Base-by-base conservation (phyloP, 2,797 vertebrate genomes). In the Schizopygopsis pylzovi region DNA sequence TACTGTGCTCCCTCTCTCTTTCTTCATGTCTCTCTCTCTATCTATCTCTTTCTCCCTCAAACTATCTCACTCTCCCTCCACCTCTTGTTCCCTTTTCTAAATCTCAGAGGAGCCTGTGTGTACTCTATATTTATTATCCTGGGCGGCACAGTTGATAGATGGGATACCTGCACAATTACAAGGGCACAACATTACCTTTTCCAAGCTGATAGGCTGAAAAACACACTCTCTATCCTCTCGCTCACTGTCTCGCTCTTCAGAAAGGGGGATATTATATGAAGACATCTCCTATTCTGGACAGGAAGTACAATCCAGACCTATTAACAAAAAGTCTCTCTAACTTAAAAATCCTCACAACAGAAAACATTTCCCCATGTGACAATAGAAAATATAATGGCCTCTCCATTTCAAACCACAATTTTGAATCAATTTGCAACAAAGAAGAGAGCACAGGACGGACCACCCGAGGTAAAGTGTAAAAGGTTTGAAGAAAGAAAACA, bases 71-170 rank as follows among this genome's bases (percentile, higher is more conserved):
- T 86, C 54, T 72, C 61, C 28, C 72, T 79, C 77, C 71, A 84
- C 59, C 78, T 84, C 78, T 71, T 72, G 65, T 70, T 71, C 54
- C 70, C 85, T 84, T 92, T 93, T 85, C 79, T 93, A 94, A 94
- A 94, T 94, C 94, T 95, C 94, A 73, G 89, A 94, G 94, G 93
- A 94, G 93, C 92, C 91, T 90, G 91, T 92, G 93, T 95, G 93
- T 94, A 93, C 93, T 96, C 94, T 95, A 94, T 96, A 95, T 95
- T 95, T 96, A 96, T 96, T 96, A 95, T 95, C 94, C 93, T 93
- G 93, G 94, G 93, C 95, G 95, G 95, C 94, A 94, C 92, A 90
- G 93, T 93, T 96, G 95, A 96, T 96, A 95, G 95, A 96, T 96
- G 95, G 95, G 94, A 95, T 95, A 95, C 94, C 94, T 94, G 92